These are phyloP conservation scores for Nothoprocta perdicaria DNA, from an alignment of 2,113 vertebrate genomes.

Conservation along the genomic window DNA sequence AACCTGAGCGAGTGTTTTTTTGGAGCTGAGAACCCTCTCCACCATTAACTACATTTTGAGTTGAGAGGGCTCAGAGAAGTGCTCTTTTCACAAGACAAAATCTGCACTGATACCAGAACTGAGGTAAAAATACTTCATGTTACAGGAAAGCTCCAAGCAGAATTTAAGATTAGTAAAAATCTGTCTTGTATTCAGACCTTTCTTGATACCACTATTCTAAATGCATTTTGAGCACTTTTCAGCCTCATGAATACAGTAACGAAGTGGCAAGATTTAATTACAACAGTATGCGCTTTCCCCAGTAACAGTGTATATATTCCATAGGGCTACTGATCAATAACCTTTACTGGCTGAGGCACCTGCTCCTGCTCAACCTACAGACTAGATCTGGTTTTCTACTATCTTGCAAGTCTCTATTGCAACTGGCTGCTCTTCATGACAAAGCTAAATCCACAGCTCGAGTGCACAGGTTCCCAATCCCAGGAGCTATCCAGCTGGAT, in stretches of 20 bases:
- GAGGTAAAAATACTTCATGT: neutral
- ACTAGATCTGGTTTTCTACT: neutral
- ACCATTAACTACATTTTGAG: neutral
- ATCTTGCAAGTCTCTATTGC: neutral
- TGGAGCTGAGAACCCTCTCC: neutral
- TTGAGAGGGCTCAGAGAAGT: neutral
- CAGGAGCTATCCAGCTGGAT: neutral
- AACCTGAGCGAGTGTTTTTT: neutral
- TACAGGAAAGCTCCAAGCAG: neutral
- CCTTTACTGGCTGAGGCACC: neutral
- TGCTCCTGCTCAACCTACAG: neutral
- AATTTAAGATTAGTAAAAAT: neutral
- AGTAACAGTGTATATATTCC: neutral
- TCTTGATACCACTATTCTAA: neutral
- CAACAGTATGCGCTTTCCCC: neutral
- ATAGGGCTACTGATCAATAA: neutral
- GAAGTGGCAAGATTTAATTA: neutral
- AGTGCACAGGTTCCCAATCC: neutral
- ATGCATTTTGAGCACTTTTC: neutral
- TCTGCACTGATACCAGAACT: neutral
- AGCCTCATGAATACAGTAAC: neutral
- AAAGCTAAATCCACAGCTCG: neutral
- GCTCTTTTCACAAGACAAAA: neutral
- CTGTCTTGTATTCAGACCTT: neutral
- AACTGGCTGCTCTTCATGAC: neutral